phyloP scores from a whole-genome alignment of 2,888 invertebrate genomes.

The Drosophila kanekoi region DNA sequence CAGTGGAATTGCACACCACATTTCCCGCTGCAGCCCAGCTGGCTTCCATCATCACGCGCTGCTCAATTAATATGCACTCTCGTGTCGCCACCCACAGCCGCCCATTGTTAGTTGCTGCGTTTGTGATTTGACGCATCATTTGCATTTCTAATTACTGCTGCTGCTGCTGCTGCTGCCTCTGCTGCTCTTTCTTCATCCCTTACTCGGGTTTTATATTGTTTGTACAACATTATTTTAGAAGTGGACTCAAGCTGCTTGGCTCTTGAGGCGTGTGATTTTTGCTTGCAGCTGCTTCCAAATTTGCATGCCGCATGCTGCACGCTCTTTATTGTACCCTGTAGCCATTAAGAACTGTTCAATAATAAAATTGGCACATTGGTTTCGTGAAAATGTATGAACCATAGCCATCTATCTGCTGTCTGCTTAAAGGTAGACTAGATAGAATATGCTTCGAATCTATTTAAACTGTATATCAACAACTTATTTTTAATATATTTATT shows the following conservation, averaged over 20 bases:
- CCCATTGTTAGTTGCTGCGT: constrained; percentile 24
- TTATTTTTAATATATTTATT: no score
- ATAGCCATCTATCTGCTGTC: no score
- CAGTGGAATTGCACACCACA: not conserved
- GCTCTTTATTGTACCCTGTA: not conserved
- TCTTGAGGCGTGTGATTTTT: constrained; percentile 46
- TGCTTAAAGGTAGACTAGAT: no score
- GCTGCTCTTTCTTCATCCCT: not conserved
- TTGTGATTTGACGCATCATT: constrained; percentile 56
- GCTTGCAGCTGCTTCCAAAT: constrained; percentile 32
- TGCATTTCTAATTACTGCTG: constrained; percentile 70
- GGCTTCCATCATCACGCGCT: constrained; percentile 35
- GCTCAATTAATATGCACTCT: constrained; percentile 52
- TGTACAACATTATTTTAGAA: constrained; percentile 33
- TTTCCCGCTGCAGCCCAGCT: not conserved
- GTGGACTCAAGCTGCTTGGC: constrained; percentile 12
- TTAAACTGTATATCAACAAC: no score
- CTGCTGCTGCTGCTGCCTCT: constrained; percentile 6
- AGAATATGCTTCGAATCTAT: no score
- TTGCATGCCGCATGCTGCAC: constrained; percentile 15
- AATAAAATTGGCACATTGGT: no score
- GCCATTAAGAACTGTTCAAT: not conserved
- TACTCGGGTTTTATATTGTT: constrained; percentile 34
- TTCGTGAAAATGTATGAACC: not conserved
- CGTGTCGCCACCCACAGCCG: constrained; percentile 21